These are phyloP conservation scores for Pachyuromys duprasi DNA, from an alignment of 2,797 vertebrate genomes.

Conservation along the genomic window DNA sequence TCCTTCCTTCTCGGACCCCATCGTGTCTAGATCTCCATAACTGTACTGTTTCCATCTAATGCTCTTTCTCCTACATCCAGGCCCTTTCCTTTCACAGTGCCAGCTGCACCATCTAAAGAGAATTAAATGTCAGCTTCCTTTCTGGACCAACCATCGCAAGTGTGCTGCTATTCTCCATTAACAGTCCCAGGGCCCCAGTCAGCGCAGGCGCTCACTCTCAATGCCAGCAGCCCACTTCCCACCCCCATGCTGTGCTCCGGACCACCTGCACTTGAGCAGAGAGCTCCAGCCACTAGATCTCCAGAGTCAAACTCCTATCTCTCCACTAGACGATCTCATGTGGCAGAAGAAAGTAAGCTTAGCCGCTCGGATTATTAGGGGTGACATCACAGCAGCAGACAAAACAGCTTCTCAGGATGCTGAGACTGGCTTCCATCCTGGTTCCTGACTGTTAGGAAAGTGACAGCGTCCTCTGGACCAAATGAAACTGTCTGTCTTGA, in stretches of 20 bases:
- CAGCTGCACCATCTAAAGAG: not conserved
- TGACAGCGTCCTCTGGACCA: conserved; percentile 11
- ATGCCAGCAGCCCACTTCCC: rapidly evolving
- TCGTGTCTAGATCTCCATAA: not conserved
- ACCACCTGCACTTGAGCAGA: not conserved
- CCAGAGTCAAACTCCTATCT: not conserved
- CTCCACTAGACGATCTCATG: not conserved
- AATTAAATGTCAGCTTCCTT: not conserved
- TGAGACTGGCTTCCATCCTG: conserved; percentile 57
- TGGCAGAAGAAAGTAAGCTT: not conserved
- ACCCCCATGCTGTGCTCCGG: not conserved
- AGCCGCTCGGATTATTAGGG: conserved; percentile 61
- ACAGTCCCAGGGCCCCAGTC: not conserved
- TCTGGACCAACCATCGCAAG: not conserved
- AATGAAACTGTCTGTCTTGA: conserved; percentile 40
- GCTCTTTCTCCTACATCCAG: not conserved
- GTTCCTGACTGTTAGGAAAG: conserved; percentile 49
- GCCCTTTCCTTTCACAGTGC: not conserved
- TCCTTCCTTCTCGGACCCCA: not conserved
- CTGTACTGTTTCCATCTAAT: not conserved
- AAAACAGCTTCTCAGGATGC: not conserved
- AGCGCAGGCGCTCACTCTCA: rapidly evolving
- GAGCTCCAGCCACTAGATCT: too few species aligned
- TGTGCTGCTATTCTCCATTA: not conserved
- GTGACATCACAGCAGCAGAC: conserved; percentile 19